Base-by-base conservation (phyloP, 2,888 invertebrate species). In the Ormyrus labotus region DNA sequence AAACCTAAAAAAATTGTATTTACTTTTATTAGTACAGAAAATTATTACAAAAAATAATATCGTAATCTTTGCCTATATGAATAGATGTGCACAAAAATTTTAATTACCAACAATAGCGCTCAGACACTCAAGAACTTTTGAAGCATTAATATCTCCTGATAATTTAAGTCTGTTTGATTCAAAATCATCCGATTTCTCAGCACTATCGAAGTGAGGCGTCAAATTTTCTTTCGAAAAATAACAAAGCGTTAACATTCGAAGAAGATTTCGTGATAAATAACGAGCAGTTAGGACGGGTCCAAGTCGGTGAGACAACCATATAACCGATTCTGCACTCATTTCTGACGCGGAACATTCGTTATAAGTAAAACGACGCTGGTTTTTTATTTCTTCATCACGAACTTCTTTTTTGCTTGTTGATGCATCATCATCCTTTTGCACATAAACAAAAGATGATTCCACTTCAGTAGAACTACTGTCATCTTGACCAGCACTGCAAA, bases 211-310 rank as follows among this genome's bases (percentile, higher is more conserved):
- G n/a, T 51, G 69, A 0, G 93, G 92, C 61, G 92, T 91, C 50
- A 96, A 91, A 89, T 96, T 96, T 83, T 96, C 96, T 87, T 94
- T 94, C 0, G 96, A 97, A 45, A 97, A 95, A 89, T 98, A 99
- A 91, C 99, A 99, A 4, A 99, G 91, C 0, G 98, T 96, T 73
- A 99, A 91, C 96, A 99, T 98, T 87, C 98, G 94, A 10, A 99
- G 92, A 83, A 99, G 92, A 92, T 98, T 98, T 81, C 97, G 93
- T 0, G 98, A 96, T 50, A 99, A 92, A 91, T 97, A 96, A 84
- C 96, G 94, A 60, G 98, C 97, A 0, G 98, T 97, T 47, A 99
- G 92, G 67, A 99, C 97, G 0, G 99, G 99, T 0, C 99, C 99
- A 19, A 99, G 92, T 83, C 98, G 94, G 91, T 98, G 97, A 0